Percentiles rank a stretch among this genome's conserved stretches.
phyloP scores from a whole-genome alignment of 2,888 invertebrate genomes.

The Sphecodes monilicornis region DNA sequence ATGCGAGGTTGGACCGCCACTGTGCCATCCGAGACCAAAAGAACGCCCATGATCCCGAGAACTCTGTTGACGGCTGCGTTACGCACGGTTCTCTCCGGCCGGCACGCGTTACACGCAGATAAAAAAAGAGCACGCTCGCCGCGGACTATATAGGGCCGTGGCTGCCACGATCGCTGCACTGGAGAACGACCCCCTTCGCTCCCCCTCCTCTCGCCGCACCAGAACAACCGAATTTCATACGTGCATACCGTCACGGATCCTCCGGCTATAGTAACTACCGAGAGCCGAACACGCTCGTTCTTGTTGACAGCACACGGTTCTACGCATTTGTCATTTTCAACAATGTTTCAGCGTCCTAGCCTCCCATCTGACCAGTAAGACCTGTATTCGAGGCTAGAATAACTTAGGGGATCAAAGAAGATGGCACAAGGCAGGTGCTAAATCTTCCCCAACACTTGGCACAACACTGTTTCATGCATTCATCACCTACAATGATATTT shows the following conservation, averaged over 20 bases:
- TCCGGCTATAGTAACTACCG: not conserved
- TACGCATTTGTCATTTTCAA: not conserved
- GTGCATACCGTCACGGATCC: not conserved
- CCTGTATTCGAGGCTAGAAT: not conserved
- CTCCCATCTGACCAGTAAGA: not conserved
- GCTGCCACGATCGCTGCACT: conserved; percentile 13
- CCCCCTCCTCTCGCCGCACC: not conserved
- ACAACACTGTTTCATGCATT: not conserved
- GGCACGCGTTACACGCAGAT: not conserved
- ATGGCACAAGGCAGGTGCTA: not conserved
- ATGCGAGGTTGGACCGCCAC: conserved; percentile 72
- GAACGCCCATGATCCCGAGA: conserved; percentile 79
- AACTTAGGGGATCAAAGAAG: not conserved
- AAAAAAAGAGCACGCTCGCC: conserved; percentile 4
- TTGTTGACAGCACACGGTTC: not conserved
- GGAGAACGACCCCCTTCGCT: conserved; percentile 11
- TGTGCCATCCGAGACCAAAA: conserved; percentile 79
- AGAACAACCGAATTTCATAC: not conserved
- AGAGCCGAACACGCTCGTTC: not conserved
- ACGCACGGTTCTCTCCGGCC: conserved; percentile 7
- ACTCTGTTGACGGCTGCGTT: conserved; percentile 15
- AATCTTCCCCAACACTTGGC: not conserved
- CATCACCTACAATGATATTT: not conserved
- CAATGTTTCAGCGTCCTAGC: not conserved
- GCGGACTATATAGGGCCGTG: conserved; percentile 6